Conservation (phyloP, 2,113 vertebrate genomes). For the Tautogolabrus adspersus region DNA sequence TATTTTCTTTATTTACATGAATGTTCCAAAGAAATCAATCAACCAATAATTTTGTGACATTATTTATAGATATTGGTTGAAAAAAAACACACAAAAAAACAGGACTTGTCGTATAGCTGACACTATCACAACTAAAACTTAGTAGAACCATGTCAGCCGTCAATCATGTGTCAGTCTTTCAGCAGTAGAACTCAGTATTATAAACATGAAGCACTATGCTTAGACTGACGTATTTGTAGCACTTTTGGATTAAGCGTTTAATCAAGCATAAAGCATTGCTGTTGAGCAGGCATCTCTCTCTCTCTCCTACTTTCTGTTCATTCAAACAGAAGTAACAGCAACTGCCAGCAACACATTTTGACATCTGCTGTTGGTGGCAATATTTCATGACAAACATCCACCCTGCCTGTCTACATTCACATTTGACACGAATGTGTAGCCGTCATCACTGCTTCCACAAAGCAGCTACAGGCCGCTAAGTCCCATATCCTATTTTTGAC, state of each 20-base stretch:
- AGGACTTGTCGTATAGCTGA: too few relatives aligned
- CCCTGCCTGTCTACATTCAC: conserved; percentile 68
- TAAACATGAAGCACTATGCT: conserved; percentile 6
- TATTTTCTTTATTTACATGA: too few relatives aligned
- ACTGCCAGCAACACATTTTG: conserved; percentile 78
- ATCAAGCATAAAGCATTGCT: conserved; percentile 20
- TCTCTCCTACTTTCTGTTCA: conserved; percentile 58
- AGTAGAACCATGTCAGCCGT: background rate
- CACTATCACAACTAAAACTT: too few relatives aligned
- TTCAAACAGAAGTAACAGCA: conserved; percentile 77
- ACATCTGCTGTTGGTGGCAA: conserved; percentile 80
- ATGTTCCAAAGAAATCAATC: too few relatives aligned
- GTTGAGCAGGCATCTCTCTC: conserved; percentile 28
- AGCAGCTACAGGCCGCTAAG: conserved; percentile 72
- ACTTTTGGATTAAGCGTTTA: conserved; percentile 28
- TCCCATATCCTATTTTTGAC: conserved; percentile 79
- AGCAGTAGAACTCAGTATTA: conserved; percentile 8
- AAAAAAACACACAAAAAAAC: background rate
- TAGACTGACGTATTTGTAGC: conserved; percentile 33
- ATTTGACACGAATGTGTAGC: conserved; percentile 72
- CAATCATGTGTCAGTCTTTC: background rate
- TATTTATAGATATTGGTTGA: too few relatives aligned
- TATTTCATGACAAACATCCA: conserved; percentile 79
- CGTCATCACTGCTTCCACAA: conserved; percentile 75
- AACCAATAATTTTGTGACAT: too few relatives aligned